These are phyloP conservation scores for Polylopha cassiicola DNA, from an alignment of 2,888 invertebrate genomes.

Conservation along the genomic window DNA sequence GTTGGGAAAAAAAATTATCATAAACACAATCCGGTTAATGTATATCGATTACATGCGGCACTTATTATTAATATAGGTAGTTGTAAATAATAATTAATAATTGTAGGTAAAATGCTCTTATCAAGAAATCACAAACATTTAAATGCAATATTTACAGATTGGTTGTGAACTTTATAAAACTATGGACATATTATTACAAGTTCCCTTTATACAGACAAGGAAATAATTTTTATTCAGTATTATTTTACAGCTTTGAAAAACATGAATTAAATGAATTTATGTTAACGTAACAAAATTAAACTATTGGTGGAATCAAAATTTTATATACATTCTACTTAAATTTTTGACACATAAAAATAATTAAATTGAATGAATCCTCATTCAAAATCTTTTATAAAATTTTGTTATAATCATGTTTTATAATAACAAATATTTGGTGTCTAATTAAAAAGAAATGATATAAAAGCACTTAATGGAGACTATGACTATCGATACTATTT, in stretches of 20 bases:
- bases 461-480: constrained; percentile 42
- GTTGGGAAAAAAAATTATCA: constrained; percentile 41
- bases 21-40: constrained; percentile 67
- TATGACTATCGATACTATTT: constrained; percentile 70
- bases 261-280: constrained; percentile 27
- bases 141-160: constrained; percentile 73
- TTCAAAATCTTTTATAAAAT: constrained; percentile 21
- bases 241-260: constrained; percentile 43
- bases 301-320: constrained; percentile 16
- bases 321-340: constrained; percentile 12
- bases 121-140: constrained; percentile 63
- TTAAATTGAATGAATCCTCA: constrained; percentile 46
- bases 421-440: constrained; percentile 73
- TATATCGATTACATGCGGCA: constrained; percentile 55
- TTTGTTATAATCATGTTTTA: constrained; percentile 30
- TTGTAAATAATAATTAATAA: constrained; percentile 42
- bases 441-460: constrained; percentile 51
- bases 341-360: constrained; percentile 36
- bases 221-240: constrained; percentile 35
- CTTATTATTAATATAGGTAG: constrained; percentile 47
- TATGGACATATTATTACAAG: constrained; percentile 29
- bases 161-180: constrained; percentile 41
- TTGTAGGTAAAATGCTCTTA: constrained; percentile 39
- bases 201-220: constrained; percentile 44
- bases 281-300: constrained; percentile 16